A percentile compares a stretch with the other conserved stretches of the same genome.
Evolutionary conservation across 2,888 invertebrate species (phyloP).

Genomic region (Cyclophora punctaria): DNA sequence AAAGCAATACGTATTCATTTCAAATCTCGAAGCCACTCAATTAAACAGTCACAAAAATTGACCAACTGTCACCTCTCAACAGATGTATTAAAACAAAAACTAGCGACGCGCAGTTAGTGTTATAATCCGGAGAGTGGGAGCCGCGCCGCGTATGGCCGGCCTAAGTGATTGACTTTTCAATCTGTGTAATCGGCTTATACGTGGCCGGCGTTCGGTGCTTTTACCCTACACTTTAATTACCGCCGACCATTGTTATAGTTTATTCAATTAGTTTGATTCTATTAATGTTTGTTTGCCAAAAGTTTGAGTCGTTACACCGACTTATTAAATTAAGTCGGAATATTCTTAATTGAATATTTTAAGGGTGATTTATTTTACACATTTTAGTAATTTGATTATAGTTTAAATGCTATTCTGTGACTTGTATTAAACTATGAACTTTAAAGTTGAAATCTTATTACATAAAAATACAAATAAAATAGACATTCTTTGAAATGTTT

Average conservation of each 20-base stretch:
- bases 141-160: conserved; percentile 38
- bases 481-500: too few species aligned
- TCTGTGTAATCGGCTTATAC: conserved; percentile 61
- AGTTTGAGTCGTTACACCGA: background rate
- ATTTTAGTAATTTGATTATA: too few species aligned
- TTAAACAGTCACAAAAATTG: too few species aligned
- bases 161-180: conserved; percentile 74
- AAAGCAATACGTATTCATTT: too few species aligned
- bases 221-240: conserved; percentile 28
- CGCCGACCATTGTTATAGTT: too few species aligned
- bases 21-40: too few species aligned
- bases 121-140: conserved; percentile 50
- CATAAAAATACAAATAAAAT: too few species aligned
- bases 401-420: too few species aligned
- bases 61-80: background rate
- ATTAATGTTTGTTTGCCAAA: background rate
- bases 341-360: background rate
- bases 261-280: conserved; percentile 5
- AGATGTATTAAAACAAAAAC: conserved; percentile 31
- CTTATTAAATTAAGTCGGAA: background rate
- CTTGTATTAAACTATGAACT: too few species aligned
- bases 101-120: conserved; percentile 22
- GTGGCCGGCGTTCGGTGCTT: conserved; percentile 31
- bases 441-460: too few species aligned
- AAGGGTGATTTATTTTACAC: too few species aligned